Percentiles rank a stretch among this genome's conserved stretches.
Evolutionary conservation across 1,140 invertebrate genomes (phyloP).

Genomic region (Ladona fulva): DNA sequence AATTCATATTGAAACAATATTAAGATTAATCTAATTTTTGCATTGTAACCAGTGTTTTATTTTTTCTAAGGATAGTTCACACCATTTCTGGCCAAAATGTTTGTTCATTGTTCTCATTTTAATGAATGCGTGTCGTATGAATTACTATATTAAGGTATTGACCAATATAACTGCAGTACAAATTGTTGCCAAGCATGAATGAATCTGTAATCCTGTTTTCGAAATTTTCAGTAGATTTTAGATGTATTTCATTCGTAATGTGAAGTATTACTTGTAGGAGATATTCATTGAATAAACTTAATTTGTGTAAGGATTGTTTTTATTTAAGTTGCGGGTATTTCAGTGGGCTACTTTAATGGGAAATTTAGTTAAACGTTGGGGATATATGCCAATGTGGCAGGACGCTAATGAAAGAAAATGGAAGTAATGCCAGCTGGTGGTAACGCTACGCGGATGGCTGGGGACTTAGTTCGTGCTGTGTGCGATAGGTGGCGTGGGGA

Average conservation of each 20-base stretch:
- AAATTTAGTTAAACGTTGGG: neutral
- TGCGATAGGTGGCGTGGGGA: neutral
- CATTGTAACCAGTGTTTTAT: constrained; percentile 1
- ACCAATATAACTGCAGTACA: neutral
- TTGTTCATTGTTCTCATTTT: constrained; percentile 4
- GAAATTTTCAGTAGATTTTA: neutral
- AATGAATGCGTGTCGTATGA: neutral
- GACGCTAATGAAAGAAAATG: neutral
- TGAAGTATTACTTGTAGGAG: neutral
- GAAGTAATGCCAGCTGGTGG: neutral
- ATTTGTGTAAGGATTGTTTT: neutral
- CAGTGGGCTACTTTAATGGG: too few relatives aligned
- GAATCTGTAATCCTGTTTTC: neutral
- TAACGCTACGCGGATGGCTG: neutral
- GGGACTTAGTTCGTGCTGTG: neutral
- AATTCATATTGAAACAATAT: neutral
- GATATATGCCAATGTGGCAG: neutral
- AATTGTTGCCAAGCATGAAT: constrained; percentile 1
- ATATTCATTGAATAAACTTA: neutral
- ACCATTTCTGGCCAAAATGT: constrained; percentile 2
- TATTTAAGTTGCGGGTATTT: too few relatives aligned
- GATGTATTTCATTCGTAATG: neutral
- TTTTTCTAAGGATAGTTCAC: neutral
- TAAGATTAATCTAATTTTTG: neutral
- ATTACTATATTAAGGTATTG: neutral